phyloP scores from a whole-genome alignment of 1,140 invertebrate genomes.

The Cotesia glomerata region DNA sequence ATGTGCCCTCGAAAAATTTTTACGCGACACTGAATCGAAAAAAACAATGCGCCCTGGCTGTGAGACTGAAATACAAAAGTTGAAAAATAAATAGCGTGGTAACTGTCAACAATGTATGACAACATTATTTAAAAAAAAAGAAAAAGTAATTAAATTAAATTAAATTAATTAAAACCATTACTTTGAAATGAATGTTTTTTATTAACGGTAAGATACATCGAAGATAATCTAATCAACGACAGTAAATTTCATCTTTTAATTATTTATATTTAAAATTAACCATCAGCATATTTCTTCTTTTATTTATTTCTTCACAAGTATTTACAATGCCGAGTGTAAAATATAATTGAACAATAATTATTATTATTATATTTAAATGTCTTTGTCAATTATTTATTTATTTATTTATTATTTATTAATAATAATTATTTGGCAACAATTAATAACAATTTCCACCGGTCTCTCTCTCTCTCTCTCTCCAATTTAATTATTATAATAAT shows the following conservation, averaged over 20 bases:
- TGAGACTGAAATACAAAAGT: too few relatives aligned
- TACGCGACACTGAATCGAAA: background rate
- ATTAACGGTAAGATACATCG: background rate
- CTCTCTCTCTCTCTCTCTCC: background rate
- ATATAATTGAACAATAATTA: slow-evolving; percentile 43
- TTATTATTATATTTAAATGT: slow-evolving; percentile 12
- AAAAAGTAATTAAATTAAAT: too few relatives aligned
- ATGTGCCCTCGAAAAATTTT: slow-evolving; percentile 18
- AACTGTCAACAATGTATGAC: too few relatives aligned
- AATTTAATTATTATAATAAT: background rate
- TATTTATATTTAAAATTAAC: background rate
- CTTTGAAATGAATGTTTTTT: background rate
- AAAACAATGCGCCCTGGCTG: too few relatives aligned
- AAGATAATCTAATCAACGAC: too few relatives aligned
- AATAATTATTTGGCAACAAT: slow-evolving; percentile 61
- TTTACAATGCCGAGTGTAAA: slow-evolving; percentile 49
- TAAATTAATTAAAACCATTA: background rate
- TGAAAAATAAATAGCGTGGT: too few relatives aligned
- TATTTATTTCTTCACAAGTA: slow-evolving; percentile 12
- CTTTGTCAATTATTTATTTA: slow-evolving; percentile 11
- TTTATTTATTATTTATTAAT: slow-evolving; percentile 37
- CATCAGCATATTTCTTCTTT: slow-evolving; percentile 16
- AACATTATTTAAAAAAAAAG: too few relatives aligned
- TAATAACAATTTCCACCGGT: slow-evolving; percentile 57
- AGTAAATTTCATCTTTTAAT: too few relatives aligned